Conservation (phyloP, 2,113 vertebrate species). For the Eulacestoma nigropectus region DNA sequence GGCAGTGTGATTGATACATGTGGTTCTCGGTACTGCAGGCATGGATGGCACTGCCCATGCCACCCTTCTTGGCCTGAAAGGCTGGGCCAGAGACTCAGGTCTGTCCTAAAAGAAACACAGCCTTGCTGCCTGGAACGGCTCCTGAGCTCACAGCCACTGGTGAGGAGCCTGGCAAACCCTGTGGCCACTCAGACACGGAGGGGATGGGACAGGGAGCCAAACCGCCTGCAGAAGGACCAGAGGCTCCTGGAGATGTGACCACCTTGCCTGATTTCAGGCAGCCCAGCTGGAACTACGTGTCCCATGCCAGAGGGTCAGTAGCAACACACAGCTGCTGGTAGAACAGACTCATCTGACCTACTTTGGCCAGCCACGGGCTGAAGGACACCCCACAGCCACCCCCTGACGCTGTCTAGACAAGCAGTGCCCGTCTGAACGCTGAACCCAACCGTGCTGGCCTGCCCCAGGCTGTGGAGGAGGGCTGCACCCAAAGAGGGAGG, state of each 20-base stretch:
- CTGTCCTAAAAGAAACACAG: background rate
- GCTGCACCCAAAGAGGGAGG: background rate
- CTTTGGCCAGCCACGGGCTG: background rate
- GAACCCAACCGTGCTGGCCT: background rate
- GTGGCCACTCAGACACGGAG: background rate
- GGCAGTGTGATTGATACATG: accelerated
- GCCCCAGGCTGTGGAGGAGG: background rate
- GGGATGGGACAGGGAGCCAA: background rate
- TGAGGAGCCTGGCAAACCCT: background rate
- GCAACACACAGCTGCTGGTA: background rate
- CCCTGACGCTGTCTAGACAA: background rate
- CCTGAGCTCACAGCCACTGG: background rate
- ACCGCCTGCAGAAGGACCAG: background rate
- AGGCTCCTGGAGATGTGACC: background rate
- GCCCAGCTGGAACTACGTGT: background rate
- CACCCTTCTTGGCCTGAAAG: background rate
- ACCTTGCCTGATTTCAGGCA: background rate
- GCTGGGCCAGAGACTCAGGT: background rate
- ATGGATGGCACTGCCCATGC: background rate
- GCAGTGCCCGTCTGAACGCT: background rate
- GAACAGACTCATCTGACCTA: constrained; percentile 34
- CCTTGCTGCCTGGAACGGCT: background rate
- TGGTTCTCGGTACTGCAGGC: background rate
- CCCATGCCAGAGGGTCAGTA: background rate
- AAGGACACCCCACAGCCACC: background rate